Percentiles rank a stretch among this genome's conserved stretches.
These are phyloP conservation scores for Epinephelus malabaricus DNA, from an alignment of 2,797 vertebrate genomes.

Conservation along the genomic window DNA sequence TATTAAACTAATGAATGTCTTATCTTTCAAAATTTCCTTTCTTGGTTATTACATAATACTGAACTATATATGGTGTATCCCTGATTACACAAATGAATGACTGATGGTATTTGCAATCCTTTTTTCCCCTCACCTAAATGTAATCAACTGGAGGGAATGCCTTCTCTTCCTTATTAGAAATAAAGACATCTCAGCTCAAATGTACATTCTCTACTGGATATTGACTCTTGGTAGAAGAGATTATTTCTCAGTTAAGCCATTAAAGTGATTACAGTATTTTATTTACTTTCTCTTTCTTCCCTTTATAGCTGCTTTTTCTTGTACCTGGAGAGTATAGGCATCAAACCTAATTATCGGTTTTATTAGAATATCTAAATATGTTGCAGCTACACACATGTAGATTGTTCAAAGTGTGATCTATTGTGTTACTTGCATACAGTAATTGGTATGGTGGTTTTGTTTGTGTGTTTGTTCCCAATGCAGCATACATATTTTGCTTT, in stretches of 20 bases:
- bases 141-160: conserved; percentile 15
- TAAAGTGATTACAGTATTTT: conserved; percentile 16
- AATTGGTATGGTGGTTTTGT: not conserved
- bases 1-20: not conserved
- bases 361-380: conserved; percentile 28
- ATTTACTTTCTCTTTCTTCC: conserved; percentile 8
- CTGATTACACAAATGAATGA: conserved; percentile 18
- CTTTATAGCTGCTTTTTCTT: conserved; percentile 14
- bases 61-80: not conserved
- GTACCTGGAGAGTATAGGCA: conserved; percentile 21
- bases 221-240: conserved; percentile 23
- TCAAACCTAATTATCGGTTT: conserved; percentile 26
- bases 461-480: not conserved
- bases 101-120: not conserved
- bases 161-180: conserved; percentile 14
- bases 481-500: not conserved
- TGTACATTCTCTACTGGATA: conserved; percentile 26
- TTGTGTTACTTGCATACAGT: not conserved
- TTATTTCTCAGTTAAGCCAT: conserved; percentile 27
- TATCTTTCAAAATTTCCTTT: not conserved
- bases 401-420: not conserved
- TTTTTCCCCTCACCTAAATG: conserved; percentile 4
- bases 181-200: conserved; percentile 19
- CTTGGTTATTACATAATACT: not conserved
- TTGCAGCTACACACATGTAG: not conserved